Percentiles rank a stretch among this genome's conserved stretches.
Conservation (phyloP, 2,113 vertebrate species). For the Atrichornis clamosus region DNA sequence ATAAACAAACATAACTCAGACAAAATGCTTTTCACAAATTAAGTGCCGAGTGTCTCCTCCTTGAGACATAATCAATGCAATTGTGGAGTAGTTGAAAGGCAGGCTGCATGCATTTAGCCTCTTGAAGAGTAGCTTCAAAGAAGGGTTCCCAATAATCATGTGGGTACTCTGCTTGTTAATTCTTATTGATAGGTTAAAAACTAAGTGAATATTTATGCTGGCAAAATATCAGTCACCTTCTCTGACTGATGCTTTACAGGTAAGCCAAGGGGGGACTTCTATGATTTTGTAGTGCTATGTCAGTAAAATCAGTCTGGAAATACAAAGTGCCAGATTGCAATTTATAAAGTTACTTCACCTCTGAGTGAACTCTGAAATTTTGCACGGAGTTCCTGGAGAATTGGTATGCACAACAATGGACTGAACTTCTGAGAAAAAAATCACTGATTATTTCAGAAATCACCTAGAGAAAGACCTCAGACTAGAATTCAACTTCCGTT, state of each 20-base stretch:
- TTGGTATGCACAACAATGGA: not conserved
- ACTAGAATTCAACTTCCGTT: not conserved
- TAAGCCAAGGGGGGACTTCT: not conserved
- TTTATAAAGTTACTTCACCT: slow-evolving; percentile 3
- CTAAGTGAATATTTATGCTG: not conserved
- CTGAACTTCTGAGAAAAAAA: not conserved
- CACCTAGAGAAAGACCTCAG: not conserved
- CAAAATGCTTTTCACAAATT: slow-evolving; percentile 33
- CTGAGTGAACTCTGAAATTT: not conserved
- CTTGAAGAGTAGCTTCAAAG: not conserved
- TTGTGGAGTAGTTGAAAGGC: not conserved
- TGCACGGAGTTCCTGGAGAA: not conserved
- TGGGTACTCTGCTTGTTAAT: not conserved
- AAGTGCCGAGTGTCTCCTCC: slow-evolving; percentile 17
- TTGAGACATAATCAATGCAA: slow-evolving; percentile 10
- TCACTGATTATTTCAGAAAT: not conserved
- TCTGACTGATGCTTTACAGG: not conserved
- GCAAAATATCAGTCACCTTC: not conserved
- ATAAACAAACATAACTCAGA: slow-evolving; percentile 31
- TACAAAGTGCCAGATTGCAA: not conserved
- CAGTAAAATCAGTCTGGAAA: not conserved
- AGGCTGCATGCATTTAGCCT: not conserved
- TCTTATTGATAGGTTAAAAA: not conserved
- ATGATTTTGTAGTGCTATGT: not conserved
- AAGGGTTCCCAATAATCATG: not conserved